These are phyloP conservation scores for Pteronura brasiliensis DNA, from an alignment of 2,113 vertebrate species.

Conservation along the genomic window DNA sequence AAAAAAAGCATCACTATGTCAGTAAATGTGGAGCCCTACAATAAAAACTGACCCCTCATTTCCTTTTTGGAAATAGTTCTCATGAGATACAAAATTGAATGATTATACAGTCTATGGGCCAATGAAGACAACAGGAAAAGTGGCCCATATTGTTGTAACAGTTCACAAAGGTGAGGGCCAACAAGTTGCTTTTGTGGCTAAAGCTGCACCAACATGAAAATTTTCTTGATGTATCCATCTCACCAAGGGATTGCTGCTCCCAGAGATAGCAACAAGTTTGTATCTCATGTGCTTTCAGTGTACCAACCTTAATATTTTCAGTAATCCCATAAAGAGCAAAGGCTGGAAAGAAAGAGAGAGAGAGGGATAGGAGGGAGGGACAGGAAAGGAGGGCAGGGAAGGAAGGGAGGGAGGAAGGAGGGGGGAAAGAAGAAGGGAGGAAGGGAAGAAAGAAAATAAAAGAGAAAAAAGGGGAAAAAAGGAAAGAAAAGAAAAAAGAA, in stretches of 20 bases:
- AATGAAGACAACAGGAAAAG: background rate
- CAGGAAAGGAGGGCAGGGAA: too few relatives aligned
- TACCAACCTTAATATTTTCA: slow-evolving; percentile 26
- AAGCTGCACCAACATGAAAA: background rate
- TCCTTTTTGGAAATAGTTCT: slow-evolving; percentile 40
- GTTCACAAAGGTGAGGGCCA: background rate
- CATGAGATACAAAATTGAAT: slow-evolving; percentile 18
- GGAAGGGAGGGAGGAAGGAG: too few relatives aligned
- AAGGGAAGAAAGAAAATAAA: too few relatives aligned
- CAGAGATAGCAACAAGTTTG: background rate
- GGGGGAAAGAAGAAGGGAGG: too few relatives aligned
- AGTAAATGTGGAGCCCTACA: background rate
- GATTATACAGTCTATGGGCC: background rate
- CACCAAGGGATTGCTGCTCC: slow-evolving; percentile 20
- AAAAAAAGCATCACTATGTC: slow-evolving; percentile 11
- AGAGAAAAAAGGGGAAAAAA: too few relatives aligned
- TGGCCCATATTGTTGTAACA: background rate
- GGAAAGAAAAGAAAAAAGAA: background rate
- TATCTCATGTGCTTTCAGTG: background rate
- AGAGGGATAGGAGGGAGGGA: background rate
- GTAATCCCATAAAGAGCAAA: slow-evolving; percentile 12
- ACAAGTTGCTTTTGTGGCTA: background rate
- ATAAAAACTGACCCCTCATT: background rate
- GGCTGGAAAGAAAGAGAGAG: background rate
- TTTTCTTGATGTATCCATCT: slow-evolving; percentile 14